Evolutionary conservation across 2,113 vertebrate species (phyloP).

Genomic region (Uria lomvia): DNA sequence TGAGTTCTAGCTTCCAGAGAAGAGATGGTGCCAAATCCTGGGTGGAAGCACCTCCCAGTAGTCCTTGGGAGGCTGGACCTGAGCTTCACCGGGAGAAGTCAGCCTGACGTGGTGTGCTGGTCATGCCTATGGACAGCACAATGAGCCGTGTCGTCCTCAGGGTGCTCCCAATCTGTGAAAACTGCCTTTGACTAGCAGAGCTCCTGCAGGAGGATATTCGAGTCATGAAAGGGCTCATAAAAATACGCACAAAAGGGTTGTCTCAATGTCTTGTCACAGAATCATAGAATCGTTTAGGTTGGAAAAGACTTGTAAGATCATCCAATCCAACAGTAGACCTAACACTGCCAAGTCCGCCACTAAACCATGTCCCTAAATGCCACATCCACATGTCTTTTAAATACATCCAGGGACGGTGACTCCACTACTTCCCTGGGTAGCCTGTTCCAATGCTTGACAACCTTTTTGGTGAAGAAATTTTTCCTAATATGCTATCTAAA

Average conservation of each 20-base stretch:
- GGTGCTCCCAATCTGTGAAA: neutral
- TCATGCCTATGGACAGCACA: rapidly evolving
- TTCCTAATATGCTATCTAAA: neutral
- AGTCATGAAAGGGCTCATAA: neutral
- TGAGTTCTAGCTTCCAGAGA: neutral
- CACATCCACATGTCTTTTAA: neutral
- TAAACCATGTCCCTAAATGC: rapidly evolving
- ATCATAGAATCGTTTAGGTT: neutral
- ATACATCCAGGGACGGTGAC: neutral
- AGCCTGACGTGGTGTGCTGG: neutral
- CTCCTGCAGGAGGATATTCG: neutral
- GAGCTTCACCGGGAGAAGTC: neutral
- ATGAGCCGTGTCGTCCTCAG: rapidly evolving
- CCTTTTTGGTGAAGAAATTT: neutral
- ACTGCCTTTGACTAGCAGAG: neutral
- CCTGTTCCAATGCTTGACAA: neutral
- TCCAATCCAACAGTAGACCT: neutral
- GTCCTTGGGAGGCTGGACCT: neutral
- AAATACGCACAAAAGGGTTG: neutral
- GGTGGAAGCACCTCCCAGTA: neutral
- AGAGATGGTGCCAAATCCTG: neutral
- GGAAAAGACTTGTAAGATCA: neutral
- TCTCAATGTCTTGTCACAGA: neutral
- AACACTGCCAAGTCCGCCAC: neutral
- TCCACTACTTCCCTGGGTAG: neutral